Conservation (phyloP, 2,888 invertebrate species). For the Spodoptera exigua region DNA sequence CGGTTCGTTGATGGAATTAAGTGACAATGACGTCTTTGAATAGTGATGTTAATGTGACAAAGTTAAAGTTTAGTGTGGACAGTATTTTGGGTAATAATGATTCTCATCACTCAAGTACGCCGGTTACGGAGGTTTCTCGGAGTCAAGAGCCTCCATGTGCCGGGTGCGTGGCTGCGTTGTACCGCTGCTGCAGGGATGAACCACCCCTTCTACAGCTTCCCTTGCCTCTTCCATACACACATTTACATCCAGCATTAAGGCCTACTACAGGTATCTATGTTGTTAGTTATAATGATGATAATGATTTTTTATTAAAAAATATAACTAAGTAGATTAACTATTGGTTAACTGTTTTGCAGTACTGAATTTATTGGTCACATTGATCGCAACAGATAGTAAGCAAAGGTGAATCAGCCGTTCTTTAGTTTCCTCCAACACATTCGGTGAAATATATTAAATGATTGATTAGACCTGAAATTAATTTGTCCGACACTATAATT, state of each 20-base stretch:
- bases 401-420: no score
- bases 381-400: no score
- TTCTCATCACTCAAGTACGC: constrained; percentile 44
- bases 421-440: no score
- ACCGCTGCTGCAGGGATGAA: constrained; percentile 90
- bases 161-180: constrained; percentile 91
- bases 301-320: constrained; percentile 5
- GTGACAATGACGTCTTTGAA: constrained; percentile 80
- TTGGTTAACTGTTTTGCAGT: no score
- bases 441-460: no score
- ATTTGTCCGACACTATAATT: no score
- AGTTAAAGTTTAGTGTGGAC: constrained; percentile 92
- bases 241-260: constrained; percentile 83
- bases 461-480: no score
- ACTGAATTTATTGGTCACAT: no score
- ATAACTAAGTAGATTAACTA: no score
- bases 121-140: constrained; percentile 65
- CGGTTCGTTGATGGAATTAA: constrained; percentile 62
- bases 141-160: constrained; percentile 87
- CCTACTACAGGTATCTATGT: constrained; percentile 85
- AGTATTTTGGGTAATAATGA: constrained; percentile 90
- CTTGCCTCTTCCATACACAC: constrained; percentile 78
- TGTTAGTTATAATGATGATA: no score
- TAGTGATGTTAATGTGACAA: constrained; percentile 77
- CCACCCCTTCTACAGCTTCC: constrained; percentile 79